A percentile compares a stretch with the other conserved stretches of the same genome.
Conservation (phyloP, 2,888 invertebrate species). For the Metallyticus violacea region DNA sequence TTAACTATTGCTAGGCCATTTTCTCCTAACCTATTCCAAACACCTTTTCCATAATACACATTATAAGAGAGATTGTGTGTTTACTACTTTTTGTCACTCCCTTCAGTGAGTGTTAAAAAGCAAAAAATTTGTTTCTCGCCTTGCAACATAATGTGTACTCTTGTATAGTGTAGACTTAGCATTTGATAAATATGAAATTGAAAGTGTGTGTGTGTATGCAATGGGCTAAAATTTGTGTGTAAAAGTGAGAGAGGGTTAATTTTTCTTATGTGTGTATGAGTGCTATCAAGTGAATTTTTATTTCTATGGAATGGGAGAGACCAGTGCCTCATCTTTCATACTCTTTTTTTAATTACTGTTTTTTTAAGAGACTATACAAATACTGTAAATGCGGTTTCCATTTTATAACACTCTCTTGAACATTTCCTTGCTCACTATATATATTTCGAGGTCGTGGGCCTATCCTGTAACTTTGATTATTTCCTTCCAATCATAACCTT, state of each 20-base stretch:
- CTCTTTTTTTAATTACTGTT: slow-evolving; percentile 8
- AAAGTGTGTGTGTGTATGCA: neutral
- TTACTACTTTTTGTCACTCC: neutral
- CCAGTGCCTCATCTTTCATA: slow-evolving; percentile 22
- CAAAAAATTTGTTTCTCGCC: neutral
- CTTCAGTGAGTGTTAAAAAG: neutral
- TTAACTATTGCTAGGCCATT: neutral
- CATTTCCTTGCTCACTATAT: neutral
- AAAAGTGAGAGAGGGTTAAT: neutral
- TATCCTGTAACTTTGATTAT: neutral
- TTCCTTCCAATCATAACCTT: too few relatives aligned
- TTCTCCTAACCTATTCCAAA: neutral
- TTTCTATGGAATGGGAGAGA: slow-evolving; percentile 7
- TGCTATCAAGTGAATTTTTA: neutral
- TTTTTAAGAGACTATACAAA: neutral
- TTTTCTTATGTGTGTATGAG: neutral
- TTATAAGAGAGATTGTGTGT: neutral
- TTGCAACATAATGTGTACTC: neutral
- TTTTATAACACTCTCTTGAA: neutral
- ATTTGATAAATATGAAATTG: neutral
- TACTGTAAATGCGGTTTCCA: neutral
- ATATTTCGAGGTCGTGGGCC: neutral
- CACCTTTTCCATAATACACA: neutral
- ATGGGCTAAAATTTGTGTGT: too few relatives aligned
- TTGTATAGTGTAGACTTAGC: neutral